Evolutionary conservation across 2,888 invertebrate genomes (phyloP), one percentile per base, ranked within the genome.

Genomic region (Melanostoma mellinum): DNA sequence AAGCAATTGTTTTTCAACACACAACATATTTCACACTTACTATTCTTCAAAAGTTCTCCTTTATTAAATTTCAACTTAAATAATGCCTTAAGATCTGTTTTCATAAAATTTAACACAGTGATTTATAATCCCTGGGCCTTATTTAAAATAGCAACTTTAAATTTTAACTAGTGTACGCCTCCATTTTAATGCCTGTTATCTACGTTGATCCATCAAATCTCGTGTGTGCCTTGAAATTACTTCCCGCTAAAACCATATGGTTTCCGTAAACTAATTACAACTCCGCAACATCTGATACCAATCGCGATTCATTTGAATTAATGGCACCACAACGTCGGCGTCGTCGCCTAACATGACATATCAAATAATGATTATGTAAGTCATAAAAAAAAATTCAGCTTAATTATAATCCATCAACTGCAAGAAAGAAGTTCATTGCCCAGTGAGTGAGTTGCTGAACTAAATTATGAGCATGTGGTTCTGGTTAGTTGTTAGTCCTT

Each of bases 391-490:
- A 6, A 44, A 9, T 38, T 3, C 46, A 30, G 20, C 20, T 20
- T 32, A 44, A 61, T 40, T 20, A 20, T 32, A 6, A 10, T 6
- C 30, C 50, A 40, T 60, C 6, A 33, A 40, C 60, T 4, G 8
- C 20, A 58, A 38, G 5, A n/a, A 4, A 40, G 38, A 38, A 73
- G 73, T 73, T 61, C 73, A 63, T 46, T 63, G 73, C 55, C 73
- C 53, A 46, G 20, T 20, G 20, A 20, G 20, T 20, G 20, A 20
- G 20, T 20, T 20, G 20, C 20, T 20, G 20, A 20, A 20, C 20
- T 20, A 20, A 20, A 20, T 20, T 20, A 20, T 20, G 20, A 20
- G 1, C 20, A 20, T 20, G 20, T 20, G 20, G 20, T 20, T 20
- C 20, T 20, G 20, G 20, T 20, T 20, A 20, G 20, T 52, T 5